Conservation (phyloP, 2,113 vertebrate species). For the Lanius collurio region DNA sequence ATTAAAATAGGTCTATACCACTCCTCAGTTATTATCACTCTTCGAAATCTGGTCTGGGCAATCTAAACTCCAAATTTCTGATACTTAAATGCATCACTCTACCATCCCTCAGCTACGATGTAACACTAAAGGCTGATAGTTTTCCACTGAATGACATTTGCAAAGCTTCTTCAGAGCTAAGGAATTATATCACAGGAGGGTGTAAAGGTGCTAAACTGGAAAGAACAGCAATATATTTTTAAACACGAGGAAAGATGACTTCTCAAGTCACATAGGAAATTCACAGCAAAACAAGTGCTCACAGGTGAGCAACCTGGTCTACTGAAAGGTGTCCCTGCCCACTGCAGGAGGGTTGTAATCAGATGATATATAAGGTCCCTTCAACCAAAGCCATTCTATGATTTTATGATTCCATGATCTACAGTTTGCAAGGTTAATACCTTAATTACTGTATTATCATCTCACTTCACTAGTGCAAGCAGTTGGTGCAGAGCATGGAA, state of each 20-base stretch:
- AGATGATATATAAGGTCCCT: neutral
- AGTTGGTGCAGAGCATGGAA: neutral
- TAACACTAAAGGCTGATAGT: neutral
- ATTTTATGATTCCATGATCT: neutral
- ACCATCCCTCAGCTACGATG: neutral
- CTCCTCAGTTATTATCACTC: neutral
- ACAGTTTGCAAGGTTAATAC: neutral
- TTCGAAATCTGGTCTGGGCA: neutral
- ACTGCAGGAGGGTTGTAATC: neutral
- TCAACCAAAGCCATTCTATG: fast-evolving
- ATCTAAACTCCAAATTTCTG: neutral
- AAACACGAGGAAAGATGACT: neutral
- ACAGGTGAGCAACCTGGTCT: neutral
- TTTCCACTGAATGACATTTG: neutral
- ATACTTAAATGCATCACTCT: neutral
- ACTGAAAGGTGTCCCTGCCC: neutral
- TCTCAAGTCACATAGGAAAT: neutral
- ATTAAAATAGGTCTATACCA: neutral
- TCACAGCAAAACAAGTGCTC: neutral
- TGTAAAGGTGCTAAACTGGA: neutral
- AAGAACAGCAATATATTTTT: neutral
- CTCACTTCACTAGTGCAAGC: neutral
- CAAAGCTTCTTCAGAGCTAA: neutral
- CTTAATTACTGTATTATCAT: neutral
- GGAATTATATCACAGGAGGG: neutral